These are phyloP conservation scores for Neosalanx taihuensis DNA, from an alignment of 2,797 vertebrate genomes.

Conservation along the genomic window DNA sequence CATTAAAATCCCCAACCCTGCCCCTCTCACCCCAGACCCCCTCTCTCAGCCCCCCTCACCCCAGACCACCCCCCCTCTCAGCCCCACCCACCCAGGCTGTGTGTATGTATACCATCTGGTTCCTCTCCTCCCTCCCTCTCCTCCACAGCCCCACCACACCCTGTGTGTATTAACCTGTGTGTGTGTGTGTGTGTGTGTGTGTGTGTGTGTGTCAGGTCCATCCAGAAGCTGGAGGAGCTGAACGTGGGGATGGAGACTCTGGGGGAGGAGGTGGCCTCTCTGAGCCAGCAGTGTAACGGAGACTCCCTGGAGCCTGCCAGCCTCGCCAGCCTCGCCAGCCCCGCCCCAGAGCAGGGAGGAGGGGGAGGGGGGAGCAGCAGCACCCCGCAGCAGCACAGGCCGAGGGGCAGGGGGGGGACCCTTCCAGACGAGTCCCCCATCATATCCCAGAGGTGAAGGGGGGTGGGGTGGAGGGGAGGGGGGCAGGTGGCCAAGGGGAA, in stretches of 20 bases:
- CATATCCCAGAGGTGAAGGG: slow-evolving; percentile 72
- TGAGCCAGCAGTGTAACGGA: slow-evolving; percentile 85
- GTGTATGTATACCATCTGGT: too few species aligned
- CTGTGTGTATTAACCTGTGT: not conserved
- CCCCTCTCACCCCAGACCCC: not conserved
- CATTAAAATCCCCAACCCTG: slow-evolving; percentile 2
- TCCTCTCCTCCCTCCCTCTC: not conserved
- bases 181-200: not conserved
- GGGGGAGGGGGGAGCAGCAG: slow-evolving; percentile 77
- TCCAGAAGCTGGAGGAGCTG: slow-evolving; percentile 95
- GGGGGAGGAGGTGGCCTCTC: slow-evolving; percentile 84
- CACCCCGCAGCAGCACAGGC: slow-evolving; percentile 76
- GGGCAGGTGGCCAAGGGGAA: too few species aligned
- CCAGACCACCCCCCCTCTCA: not conserved
- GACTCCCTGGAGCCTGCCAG: slow-evolving; percentile 57
- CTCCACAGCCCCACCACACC: too few species aligned
- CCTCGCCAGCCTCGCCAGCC: not conserved
- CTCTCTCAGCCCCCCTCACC: not conserved
- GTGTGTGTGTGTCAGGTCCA: slow-evolving; percentile 77
- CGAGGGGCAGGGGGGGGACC: slow-evolving; percentile 67
- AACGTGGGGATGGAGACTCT: slow-evolving; percentile 94
- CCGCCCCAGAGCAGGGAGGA: not conserved
- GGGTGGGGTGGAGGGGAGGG: not conserved
- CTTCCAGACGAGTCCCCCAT: slow-evolving; percentile 84
- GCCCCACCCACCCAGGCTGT: not conserved